Percentiles rank a stretch among this genome's conserved stretches.
These are phyloP conservation scores for Monochamus alternatus DNA, from an alignment of 2,888 invertebrate species.

Conservation along the genomic window DNA sequence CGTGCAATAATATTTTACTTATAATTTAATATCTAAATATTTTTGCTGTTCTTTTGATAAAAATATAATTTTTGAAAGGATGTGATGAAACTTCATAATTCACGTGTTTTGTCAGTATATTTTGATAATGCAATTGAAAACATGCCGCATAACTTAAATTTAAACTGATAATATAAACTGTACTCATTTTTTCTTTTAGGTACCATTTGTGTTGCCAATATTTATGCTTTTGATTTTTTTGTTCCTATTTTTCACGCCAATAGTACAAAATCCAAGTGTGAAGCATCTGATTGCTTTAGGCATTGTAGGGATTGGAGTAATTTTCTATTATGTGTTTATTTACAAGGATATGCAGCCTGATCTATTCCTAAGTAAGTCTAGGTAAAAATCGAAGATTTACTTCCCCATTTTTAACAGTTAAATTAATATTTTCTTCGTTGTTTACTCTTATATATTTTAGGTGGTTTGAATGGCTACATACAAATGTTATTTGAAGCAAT, in stretches of 20 bases:
- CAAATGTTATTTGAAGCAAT: slow-evolving; percentile 81
- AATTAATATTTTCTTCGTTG: too few species aligned
- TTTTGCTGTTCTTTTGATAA: too few species aligned
- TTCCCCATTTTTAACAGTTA: not conserved
- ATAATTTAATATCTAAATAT: too few species aligned
- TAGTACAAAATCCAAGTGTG: slow-evolving; percentile 82
- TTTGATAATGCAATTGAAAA: too few species aligned
- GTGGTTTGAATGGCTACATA: slow-evolving; percentile 76
- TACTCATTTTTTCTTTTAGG: slow-evolving; percentile 67
- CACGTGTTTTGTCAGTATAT: too few species aligned
- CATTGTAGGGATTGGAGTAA: slow-evolving; percentile 80
- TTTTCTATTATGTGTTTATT: slow-evolving; percentile 84
- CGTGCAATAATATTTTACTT: too few species aligned
- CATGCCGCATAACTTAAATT: too few species aligned
- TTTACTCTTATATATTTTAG: slow-evolving; percentile 70
- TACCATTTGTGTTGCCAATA: slow-evolving; percentile 82
- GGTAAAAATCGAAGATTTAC: not conserved
- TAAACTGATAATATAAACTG: not conserved
- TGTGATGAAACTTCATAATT: too few species aligned
- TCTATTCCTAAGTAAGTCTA: slow-evolving; percentile 75
- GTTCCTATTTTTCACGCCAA: slow-evolving; percentile 83
- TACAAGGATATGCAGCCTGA: slow-evolving; percentile 79
- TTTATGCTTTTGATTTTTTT: slow-evolving; percentile 81
- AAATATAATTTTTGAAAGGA: too few species aligned
- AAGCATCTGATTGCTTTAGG: slow-evolving; percentile 84